Evolutionary conservation across 2,888 invertebrate genomes (phyloP).

Genomic region (Drosophila austrosaltans): DNA sequence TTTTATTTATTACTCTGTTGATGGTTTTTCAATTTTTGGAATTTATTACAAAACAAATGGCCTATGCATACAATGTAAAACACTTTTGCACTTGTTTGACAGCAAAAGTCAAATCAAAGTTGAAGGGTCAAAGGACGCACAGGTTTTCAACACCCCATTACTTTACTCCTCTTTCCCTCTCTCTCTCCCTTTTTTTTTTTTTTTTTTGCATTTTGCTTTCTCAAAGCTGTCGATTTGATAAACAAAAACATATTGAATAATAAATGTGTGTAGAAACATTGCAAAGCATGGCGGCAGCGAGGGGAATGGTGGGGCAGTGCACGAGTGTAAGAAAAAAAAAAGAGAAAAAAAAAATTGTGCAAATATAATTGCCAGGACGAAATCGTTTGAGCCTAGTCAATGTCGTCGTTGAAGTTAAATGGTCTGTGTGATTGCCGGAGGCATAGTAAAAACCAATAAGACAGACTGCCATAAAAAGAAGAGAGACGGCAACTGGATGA

Average conservation of each 20-base stretch:
- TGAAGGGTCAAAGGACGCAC: background rate
- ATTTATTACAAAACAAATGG: conserved; percentile 1
- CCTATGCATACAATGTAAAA: conserved; percentile 1
- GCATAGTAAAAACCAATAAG: background rate
- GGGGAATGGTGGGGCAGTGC: background rate
- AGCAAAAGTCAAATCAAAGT: conserved; percentile 1
- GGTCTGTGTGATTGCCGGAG: conserved; percentile 59
- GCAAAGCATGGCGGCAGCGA: background rate
- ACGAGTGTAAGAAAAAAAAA: background rate
- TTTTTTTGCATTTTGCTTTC: conserved; percentile 9
- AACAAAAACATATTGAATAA: conserved; percentile 46
- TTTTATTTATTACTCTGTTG: background rate
- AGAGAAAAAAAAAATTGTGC: conserved; percentile 27
- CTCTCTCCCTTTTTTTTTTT: background rate
- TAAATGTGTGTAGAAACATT: conserved; percentile 16
- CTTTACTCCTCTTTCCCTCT: background rate
- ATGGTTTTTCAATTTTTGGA: background rate
- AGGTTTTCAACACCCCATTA: background rate
- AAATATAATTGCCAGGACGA: conserved; percentile 47
- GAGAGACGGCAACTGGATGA: background rate
- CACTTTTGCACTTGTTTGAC: background rate
- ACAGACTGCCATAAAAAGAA: conserved; percentile 1
- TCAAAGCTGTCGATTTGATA: conserved; percentile 37
- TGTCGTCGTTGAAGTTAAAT: conserved; percentile 60
- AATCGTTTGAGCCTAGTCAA: conserved; percentile 30